These are phyloP conservation scores for Mormyrops boulengeri DNA, from an alignment of 2,797 vertebrate genomes.

Conservation along the genomic window DNA sequence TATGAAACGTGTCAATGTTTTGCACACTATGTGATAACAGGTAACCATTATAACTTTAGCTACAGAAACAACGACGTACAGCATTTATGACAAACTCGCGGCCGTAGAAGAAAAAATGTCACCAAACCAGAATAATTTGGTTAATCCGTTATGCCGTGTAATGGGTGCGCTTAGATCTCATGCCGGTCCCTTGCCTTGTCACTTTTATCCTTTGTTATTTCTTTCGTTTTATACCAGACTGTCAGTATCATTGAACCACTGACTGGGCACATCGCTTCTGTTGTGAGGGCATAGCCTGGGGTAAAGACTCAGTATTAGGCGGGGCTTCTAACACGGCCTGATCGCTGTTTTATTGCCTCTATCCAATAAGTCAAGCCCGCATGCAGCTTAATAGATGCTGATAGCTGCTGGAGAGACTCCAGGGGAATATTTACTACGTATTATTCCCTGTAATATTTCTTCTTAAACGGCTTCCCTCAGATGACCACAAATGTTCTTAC, in stretches of 20 bases:
- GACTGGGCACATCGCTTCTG: neutral
- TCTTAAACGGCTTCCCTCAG: conserved; percentile 4
- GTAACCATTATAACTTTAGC: neutral
- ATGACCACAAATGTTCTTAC: neutral
- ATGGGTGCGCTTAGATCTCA: neutral
- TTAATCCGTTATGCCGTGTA: neutral
- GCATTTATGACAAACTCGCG: neutral
- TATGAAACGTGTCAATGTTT: neutral
- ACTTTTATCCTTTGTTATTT: neutral
- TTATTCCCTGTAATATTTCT: neutral
- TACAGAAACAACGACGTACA: neutral
- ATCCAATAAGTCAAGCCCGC: neutral
- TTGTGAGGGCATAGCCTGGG: neutral
- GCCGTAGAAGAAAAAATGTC: neutral
- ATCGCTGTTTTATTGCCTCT: neutral
- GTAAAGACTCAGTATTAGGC: conserved; percentile 24
- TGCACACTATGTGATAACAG: neutral
- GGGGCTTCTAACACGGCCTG: neutral
- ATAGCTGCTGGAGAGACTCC: conserved; percentile 16
- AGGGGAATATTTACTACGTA: conserved; percentile 21
- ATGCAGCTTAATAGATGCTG: conserved; percentile 5
- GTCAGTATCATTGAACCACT: neutral
- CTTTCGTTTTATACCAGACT: neutral
- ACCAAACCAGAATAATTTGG: neutral
- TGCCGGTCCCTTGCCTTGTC: neutral